A percentile compares a stretch with the other conserved stretches of the same genome.
phyloP scores from a whole-genome alignment of 2,797 vertebrate genomes.

The Cheirogaleus major region DNA sequence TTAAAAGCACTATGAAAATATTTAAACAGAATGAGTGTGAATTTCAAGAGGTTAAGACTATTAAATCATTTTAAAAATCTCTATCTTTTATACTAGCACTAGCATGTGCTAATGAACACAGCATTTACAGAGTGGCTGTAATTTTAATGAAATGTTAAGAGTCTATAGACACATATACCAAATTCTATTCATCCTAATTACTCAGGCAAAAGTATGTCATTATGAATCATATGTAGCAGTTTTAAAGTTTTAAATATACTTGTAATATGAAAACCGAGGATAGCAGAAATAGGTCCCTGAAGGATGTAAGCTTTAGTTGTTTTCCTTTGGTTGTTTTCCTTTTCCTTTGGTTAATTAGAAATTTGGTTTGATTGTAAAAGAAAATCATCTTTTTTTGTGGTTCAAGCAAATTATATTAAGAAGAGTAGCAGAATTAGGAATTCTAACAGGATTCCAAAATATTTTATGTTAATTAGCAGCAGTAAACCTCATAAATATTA shows the following conservation, averaged over 20 bases:
- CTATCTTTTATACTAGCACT: background rate
- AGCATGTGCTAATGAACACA: background rate
- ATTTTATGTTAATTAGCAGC: background rate
- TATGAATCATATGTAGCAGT: background rate
- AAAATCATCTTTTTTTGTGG: background rate
- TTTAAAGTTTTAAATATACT: background rate
- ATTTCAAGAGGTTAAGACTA: background rate
- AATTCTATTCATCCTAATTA: background rate
- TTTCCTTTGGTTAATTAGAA: constrained; percentile 10
- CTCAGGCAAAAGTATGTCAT: background rate
- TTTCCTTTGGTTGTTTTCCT: constrained; percentile 16
- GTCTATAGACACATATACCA: background rate
- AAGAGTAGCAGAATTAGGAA: background rate
- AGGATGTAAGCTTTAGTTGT: background rate
- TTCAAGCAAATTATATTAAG: constrained; percentile 34
- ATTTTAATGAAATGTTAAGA: constrained; percentile 33
- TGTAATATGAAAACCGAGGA: background rate
- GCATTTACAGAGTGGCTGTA: background rate
- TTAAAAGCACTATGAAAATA: background rate
- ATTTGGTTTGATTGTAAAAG: constrained; percentile 18
- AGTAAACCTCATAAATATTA: background rate
- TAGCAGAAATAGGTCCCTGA: background rate
- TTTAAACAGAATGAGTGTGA: background rate
- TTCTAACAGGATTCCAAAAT: constrained; percentile 6
- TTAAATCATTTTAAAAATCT: background rate